These are phyloP conservation scores for Bombus picipes DNA, from an alignment of 1,140 invertebrate species.

Conservation along the genomic window DNA sequence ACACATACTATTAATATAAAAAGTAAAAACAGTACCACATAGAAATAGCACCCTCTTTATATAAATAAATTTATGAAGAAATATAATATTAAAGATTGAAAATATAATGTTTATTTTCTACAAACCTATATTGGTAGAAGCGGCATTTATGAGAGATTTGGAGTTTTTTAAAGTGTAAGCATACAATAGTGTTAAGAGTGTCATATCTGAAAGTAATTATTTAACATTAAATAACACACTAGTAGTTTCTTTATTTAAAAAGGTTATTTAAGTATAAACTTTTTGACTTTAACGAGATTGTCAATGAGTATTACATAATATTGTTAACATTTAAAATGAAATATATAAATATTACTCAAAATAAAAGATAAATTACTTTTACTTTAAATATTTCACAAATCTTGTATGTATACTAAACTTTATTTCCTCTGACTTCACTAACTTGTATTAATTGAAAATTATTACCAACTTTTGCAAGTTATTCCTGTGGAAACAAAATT, in stretches of 20 bases:
- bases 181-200: conserved; percentile 18
- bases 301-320: background rate
- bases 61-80: background rate
- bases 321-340: background rate
- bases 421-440: no score
- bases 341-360: background rate
- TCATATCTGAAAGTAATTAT: conserved; percentile 21
- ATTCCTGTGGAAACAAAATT: background rate
- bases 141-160: background rate
- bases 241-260: background rate
- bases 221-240: background rate
- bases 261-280: background rate
- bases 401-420: no score
- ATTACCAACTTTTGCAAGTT: background rate
- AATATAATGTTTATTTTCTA: conserved; percentile 9
- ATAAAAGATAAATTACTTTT: background rate
- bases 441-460: no score
- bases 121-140: conserved; percentile 50
- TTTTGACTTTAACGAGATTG: background rate
- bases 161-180: conserved; percentile 26
- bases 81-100: background rate
- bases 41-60: background rate
- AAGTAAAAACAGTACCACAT: conserved; percentile 13
- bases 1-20: conserved; percentile 68
- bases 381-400: background rate